Evolutionary conservation across 2,888 invertebrate species (phyloP).

Genomic region (Ormyrus labotus): DNA sequence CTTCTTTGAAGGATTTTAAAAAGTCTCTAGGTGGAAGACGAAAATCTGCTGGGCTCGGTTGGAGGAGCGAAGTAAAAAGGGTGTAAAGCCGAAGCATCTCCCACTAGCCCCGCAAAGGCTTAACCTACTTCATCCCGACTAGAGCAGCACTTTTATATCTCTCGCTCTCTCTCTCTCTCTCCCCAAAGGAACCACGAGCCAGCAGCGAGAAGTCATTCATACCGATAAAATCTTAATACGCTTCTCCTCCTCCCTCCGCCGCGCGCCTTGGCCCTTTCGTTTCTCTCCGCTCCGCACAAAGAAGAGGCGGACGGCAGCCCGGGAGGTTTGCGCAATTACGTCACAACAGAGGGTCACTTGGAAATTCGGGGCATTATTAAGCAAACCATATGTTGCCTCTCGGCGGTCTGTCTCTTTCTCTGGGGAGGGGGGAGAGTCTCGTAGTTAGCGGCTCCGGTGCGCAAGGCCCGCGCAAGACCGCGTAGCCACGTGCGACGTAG

Average conservation of each 20-base stretch:
- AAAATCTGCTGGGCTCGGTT: conserved; percentile 10
- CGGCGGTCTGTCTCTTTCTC: neutral
- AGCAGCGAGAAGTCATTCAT: conserved; percentile 26
- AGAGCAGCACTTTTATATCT: conserved; percentile 30
- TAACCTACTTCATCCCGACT: conserved; percentile 38
- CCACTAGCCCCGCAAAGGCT: conserved; percentile 18
- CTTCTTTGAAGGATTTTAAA: conserved; percentile 22
- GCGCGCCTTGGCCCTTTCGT: no score
- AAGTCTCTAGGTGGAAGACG: neutral
- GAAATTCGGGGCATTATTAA: conserved; percentile 33
- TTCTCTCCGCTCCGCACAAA: neutral
- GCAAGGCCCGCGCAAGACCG: neutral
- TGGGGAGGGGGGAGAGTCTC: conserved; percentile 10
- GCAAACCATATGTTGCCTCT: conserved; percentile 21
- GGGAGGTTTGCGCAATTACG: conserved; percentile 9
- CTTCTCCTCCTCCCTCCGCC: no score
- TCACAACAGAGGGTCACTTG: conserved; percentile 19
- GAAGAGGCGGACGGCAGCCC: neutral
- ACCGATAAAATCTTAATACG: conserved; percentile 16
- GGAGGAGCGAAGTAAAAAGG: neutral
- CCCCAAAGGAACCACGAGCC: neutral
- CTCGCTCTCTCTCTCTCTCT: neutral
- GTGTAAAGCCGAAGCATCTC: conserved; percentile 22
- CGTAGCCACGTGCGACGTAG: conserved; percentile 12
- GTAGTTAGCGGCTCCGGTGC: neutral